Base-by-base conservation (phyloP, 2,113 vertebrate genomes). In the Speoplatyrhinus poulsoni region DNA sequence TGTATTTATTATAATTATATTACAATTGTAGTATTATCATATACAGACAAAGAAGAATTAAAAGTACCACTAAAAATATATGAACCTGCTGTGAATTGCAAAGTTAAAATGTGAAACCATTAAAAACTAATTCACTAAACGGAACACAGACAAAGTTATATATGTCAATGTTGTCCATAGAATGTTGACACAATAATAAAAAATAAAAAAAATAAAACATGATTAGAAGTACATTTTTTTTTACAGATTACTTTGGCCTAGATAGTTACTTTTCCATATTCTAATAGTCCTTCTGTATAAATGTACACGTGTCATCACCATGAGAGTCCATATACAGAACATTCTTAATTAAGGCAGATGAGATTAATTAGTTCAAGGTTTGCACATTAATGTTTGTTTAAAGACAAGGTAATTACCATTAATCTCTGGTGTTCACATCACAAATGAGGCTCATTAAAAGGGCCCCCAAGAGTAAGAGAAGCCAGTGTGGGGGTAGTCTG, bases 341-440 rank as follows among this genome's bases (percentile, higher is more conserved):
- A 26, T 19, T 50, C 12, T 47, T 57, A 58, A 72, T 19, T 60
- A 41, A 59, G 71, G 62, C 77, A 69, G 65, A 62, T 80, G 41
- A 72, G 68, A 62, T 47, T 61, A 62, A 70, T 70, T 62, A 69
- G 67, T 17, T 33, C n/a, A 17, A 47, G n/a, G 8, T 59, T 8
- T 15, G 46, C 60, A 53, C 58, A 53, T 32, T 52, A 53, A 47
- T 19, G 48, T 54, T 55, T 19, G 67, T 62, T 60, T 62, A 46
- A 36, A 26, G 36, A 33, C 33, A 55, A 70, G 59, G 67, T 70
- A 59, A 70, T 67, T 67, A 67, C 58, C 10, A n/a, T 41, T 16
- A 65, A 33, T 26, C 70, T 62, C 36, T 70, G 41, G 32, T 54
- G 47, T 69, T 62, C 58, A 46, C 46, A 60, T 65, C 54, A 59